Base-by-base conservation (phyloP, 2,113 vertebrate genomes). In the Pachypanchax playfairii region DNA sequence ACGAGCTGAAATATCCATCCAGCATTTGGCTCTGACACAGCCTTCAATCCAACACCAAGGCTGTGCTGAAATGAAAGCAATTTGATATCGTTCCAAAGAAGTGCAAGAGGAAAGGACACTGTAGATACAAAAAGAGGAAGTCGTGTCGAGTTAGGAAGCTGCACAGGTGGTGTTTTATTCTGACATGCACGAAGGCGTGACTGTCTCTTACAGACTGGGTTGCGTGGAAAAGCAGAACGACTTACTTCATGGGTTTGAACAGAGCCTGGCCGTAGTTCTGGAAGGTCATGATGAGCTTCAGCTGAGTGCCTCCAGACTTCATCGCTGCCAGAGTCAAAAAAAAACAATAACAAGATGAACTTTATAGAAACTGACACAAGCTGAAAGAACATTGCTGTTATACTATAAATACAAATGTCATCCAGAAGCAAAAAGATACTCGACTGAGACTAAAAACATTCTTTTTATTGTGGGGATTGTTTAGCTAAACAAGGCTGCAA, bases 201-300 rank as follows among this genome's bases (percentile, higher is more conserved):
- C 42, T 73, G 66, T 20, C 61, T 57, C 53, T 52, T 41, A 65
- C 24, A 70, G 54, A 52, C n/a, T 25, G 51, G 25, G 8, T 7
- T 38, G 17, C 26, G 20, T 26, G 28, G 3, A 35, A 58, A 39
- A 59, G 26, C 26, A 9, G 18, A n/a, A 92, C 89, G 10, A 95
- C 97, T 96, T 92, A 99, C 97, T 98, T 99, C 97, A 99, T 99
- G 42, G 97, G 97, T 77, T 99, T 99, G 77, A 99, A 99, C 72
- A 99, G 89, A 0, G 96, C 97, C 77, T 98, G 97, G 49, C 97
- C 97, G 2, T 98, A 98, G 85, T 99, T 99, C 86, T 98, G 96
- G 93, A 99, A 98, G 22, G 97, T 98, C 97, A 99, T 95, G 91
- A 99, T 96, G 87, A 99, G 94, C 85, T 99, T 99, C 69, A 99